Conservation (phyloP, 2,113 vertebrate species). For the Prionailurus viverrinus region DNA sequence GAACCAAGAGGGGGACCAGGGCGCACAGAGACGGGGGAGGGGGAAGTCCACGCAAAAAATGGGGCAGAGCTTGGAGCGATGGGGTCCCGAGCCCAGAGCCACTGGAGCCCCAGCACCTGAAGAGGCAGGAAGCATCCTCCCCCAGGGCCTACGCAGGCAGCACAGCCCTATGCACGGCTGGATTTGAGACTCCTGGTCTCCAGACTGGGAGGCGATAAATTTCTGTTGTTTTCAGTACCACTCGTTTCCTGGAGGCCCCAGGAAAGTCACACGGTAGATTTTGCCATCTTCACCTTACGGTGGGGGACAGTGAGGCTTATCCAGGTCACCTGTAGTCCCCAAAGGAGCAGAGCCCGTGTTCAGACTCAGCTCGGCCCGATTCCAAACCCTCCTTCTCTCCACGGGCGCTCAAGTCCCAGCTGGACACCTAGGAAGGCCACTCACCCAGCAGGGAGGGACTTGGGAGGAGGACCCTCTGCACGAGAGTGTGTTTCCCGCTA, state of each 20-base stretch:
- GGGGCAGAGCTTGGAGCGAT: neutral
- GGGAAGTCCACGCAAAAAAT: neutral
- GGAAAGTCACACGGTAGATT: fast-evolving
- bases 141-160: fast-evolving
- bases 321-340: fast-evolving
- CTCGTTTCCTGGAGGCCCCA: fast-evolving
- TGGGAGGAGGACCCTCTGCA: neutral
- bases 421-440: fast-evolving
- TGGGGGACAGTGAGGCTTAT: neutral
- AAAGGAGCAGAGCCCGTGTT: neutral
- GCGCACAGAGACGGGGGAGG: too few species aligned
- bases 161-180: fast-evolving
- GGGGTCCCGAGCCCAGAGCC: neutral
- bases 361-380: neutral
- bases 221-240: fast-evolving
- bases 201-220: fast-evolving
- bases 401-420: fast-evolving
- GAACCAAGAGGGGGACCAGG: neutral
- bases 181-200: neutral
- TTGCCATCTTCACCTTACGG: fast-evolving
- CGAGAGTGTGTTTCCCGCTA: neutral
- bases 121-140: fast-evolving
- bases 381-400: too few species aligned
- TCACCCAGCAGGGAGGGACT: fast-evolving
- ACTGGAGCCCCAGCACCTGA: neutral